Conservation (phyloP, 2,888 invertebrate species). For the Oscheius onirici region DNA sequence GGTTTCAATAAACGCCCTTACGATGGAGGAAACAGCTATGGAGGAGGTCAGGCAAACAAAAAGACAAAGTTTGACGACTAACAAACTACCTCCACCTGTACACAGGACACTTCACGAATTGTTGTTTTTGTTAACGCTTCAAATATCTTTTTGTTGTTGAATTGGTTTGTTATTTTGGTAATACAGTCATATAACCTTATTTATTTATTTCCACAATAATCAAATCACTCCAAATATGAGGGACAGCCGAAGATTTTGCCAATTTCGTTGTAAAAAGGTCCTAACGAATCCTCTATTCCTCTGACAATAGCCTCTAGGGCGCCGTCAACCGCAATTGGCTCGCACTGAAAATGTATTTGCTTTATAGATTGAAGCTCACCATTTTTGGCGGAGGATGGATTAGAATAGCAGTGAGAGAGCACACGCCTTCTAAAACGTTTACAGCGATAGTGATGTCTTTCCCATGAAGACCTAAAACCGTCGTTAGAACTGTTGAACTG, state of each 20-base stretch:
- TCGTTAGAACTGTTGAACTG: too few species aligned
- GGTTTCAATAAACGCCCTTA: slow-evolving; percentile 55
- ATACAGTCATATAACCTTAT: background rate
- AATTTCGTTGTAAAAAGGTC: slow-evolving; percentile 41
- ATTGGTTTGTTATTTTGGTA: slow-evolving; percentile 34
- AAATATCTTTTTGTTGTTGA: slow-evolving; percentile 33
- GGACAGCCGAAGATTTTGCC: slow-evolving; percentile 35
- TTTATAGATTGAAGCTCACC: too few species aligned
- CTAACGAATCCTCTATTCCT: slow-evolving; percentile 44
- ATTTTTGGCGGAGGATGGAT: too few species aligned
- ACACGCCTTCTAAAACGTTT: too few species aligned
- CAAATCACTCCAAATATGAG: too few species aligned
- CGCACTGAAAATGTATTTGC: too few species aligned
- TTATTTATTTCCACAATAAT: too few species aligned
- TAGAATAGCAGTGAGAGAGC: too few species aligned
- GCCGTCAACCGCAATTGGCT: slow-evolving; percentile 25
- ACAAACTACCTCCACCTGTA: background rate
- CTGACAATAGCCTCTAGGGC: slow-evolving; percentile 36
- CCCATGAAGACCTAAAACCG: too few species aligned
- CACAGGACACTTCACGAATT: slow-evolving; percentile 11
- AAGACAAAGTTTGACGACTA: slow-evolving; percentile 62
- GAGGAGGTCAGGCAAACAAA: slow-evolving; percentile 52
- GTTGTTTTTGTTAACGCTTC: slow-evolving; percentile 34
- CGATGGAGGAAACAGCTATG: slow-evolving; percentile 41
- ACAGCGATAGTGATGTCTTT: too few species aligned